Base-by-base conservation (phyloP, 2,113 vertebrate species). In the Ranitomeya variabilis region DNA sequence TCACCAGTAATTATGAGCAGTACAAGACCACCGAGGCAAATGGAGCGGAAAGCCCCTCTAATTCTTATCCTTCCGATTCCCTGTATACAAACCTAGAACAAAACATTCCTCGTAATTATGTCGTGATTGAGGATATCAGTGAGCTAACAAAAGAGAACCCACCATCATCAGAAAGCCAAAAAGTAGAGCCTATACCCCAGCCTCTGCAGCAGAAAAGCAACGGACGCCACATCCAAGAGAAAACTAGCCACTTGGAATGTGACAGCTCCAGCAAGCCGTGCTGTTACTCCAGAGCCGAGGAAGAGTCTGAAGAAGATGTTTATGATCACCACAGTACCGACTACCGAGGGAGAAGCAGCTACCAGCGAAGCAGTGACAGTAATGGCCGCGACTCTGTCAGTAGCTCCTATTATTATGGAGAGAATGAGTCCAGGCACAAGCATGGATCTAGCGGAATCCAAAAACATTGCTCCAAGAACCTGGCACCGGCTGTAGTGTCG, bases 61-160 rank as follows among this genome's bases (percentile, higher is more conserved):
- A 96, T 85, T 93, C 94, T 87, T 99, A 96, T 90, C 92, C 95
- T 83, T 93, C 97, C 0, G 98, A 99, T 86, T 96, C 96, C 19
- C 94, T 97, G 37, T 99, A 99, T 87, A 95, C 98, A 88, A 99
- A 93, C 92, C 92, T 99, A 81, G 98, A 99, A 92, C 98, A 99
- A 92, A 99, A 96, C 83, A 97, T 99, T 79, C 97, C 98, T 54
- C 95, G 98, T 77, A 99, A 99, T 93, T 99, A 99, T 0, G 98
- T 99, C 67, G 98, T 99, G 98, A 99, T 99, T 0, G 98, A 99
- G 11, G 98, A 99, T 91, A 99, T 99, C 92, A 99, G 97, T 1
- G 98, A 99, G 91, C 93, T 99, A 89, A 99, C 98, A 83, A 99
- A 99, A 94, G 97, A 98, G 69, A 98, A 94, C 90, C 89, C 95